Base-by-base conservation (phyloP, 2,888 invertebrate genomes). In the Nomada lathburiana region DNA sequence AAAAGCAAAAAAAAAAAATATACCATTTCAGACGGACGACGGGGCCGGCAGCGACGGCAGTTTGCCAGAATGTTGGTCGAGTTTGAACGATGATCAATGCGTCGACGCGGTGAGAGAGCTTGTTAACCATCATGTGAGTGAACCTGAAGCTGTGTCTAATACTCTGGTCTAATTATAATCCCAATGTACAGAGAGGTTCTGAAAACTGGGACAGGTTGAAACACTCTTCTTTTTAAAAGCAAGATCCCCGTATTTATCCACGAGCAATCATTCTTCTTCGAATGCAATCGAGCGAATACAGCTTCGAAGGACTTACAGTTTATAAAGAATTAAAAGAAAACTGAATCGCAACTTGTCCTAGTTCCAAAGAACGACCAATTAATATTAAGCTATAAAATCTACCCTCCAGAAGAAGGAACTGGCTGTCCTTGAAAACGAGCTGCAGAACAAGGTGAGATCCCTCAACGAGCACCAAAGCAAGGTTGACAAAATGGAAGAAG, bases 61-160 rank as follows among this genome's bases (percentile, higher is more conserved):
- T 78, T 85, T 92, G 62, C 91, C 92, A 59, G 93, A 93, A 75
- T 93, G 93, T 20, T 93, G 93, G 93, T 92, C 93, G 42, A 94
- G 92, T 82, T 75, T 92, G 44, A 93, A 91, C 88, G 96, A 96
- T 88, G 95, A 96, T 36, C 95, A 95, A 90, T 96, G 96, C 3
- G 95, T 96, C 1, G 94, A 95, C 86, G 95, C 94, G 83, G 95
- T 97, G 89, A 95, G 95, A 90, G 96, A 97, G 72, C 95, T 96
- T 52, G 96, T 97, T 47, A 96, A 96, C 88, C 95, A 96, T 94
- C 97, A 97, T 93, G 97, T 97, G 93, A 96, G 96, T 94, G 72
- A 60, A 50, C 53, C 26, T 9, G 47, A 26, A 9, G 11, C 11
- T 5, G 36, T 20, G 11, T 36, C 20, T 53, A 50, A 63, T 16